These are phyloP conservation scores for Zaprionus ornatus DNA, from an alignment of 1,140 invertebrate species.

Conservation along the genomic window DNA sequence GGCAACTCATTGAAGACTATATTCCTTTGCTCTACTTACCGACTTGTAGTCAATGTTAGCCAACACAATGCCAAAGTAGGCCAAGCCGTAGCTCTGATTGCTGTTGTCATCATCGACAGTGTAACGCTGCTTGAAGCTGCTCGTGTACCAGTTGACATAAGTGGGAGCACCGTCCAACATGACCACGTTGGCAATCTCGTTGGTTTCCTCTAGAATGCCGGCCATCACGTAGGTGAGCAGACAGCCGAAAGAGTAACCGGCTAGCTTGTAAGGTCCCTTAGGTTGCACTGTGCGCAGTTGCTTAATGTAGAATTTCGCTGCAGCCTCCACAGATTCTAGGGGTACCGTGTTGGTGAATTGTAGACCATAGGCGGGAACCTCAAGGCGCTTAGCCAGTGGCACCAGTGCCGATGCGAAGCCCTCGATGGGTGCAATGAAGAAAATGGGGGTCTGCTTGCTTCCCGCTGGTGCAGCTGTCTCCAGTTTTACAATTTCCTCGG, in stretches of 20 bases:
- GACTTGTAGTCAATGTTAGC: slow-evolving; percentile 88
- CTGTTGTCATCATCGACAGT: slow-evolving; percentile 77
- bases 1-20: background rate
- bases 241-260: slow-evolving; percentile 97
- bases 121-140: slow-evolving; percentile 86
- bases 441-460: slow-evolving; percentile 85
- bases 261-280: slow-evolving; percentile 92
- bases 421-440: slow-evolving; percentile 96
- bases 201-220: slow-evolving; percentile 89
- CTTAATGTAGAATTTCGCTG: slow-evolving; percentile 92
- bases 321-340: slow-evolving; percentile 88
- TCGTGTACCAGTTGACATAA: slow-evolving; percentile 93
- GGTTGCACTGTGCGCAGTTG: slow-evolving; percentile 91
- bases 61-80: slow-evolving; percentile 92
- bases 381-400: slow-evolving; percentile 88
- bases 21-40: slow-evolving; percentile 46
- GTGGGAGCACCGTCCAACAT: slow-evolving; percentile 96
- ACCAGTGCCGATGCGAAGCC: slow-evolving; percentile 90
- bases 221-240: slow-evolving; percentile 97
- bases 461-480: slow-evolving; percentile 83
- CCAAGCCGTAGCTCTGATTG: slow-evolving; percentile 89
- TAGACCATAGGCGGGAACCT: slow-evolving; percentile 93
- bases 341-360: slow-evolving; percentile 93
- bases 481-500: slow-evolving; percentile 87
- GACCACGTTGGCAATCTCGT: slow-evolving; percentile 88